Evolutionary conservation across 2,888 invertebrate genomes (phyloP).

Genomic region (Euphydryas editha): DNA sequence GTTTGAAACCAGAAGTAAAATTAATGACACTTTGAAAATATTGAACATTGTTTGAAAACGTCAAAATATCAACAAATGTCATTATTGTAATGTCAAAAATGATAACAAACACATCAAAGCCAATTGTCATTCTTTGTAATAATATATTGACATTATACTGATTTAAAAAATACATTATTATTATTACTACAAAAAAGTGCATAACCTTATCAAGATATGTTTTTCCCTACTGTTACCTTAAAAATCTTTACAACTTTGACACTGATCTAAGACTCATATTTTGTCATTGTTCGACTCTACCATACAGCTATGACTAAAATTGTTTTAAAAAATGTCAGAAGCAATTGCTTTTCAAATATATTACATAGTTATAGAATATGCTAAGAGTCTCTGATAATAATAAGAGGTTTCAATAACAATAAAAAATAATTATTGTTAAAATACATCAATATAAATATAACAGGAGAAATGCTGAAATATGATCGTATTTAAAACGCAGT

Average conservation of each 20-base stretch:
- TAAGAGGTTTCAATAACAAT: too few relatives aligned
- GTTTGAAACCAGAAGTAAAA: conserved; percentile 31
- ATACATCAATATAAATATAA: too few relatives aligned
- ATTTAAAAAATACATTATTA: too few relatives aligned
- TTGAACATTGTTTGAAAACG: not conserved
- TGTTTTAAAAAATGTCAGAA: conserved; percentile 16
- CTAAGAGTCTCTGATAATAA: too few relatives aligned
- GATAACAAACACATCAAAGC: not conserved
- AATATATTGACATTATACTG: too few relatives aligned
- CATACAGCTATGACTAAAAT: not conserved
- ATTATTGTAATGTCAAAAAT: not conserved
- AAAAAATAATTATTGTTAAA: too few relatives aligned
- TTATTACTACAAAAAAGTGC: too few relatives aligned
- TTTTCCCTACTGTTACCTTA: too few relatives aligned
- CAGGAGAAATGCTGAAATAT: too few relatives aligned
- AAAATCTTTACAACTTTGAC: too few relatives aligned
- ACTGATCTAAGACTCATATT: not conserved
- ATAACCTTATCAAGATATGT: too few relatives aligned
- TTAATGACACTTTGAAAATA: not conserved
- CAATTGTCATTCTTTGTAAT: too few relatives aligned
- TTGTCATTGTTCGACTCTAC: not conserved
- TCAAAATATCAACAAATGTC: not conserved
- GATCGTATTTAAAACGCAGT: not conserved
- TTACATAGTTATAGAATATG: not conserved
- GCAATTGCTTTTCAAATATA: not conserved